These are phyloP conservation scores for Parambassis ranga DNA, from an alignment of 2,797 vertebrate genomes.

Conservation along the genomic window DNA sequence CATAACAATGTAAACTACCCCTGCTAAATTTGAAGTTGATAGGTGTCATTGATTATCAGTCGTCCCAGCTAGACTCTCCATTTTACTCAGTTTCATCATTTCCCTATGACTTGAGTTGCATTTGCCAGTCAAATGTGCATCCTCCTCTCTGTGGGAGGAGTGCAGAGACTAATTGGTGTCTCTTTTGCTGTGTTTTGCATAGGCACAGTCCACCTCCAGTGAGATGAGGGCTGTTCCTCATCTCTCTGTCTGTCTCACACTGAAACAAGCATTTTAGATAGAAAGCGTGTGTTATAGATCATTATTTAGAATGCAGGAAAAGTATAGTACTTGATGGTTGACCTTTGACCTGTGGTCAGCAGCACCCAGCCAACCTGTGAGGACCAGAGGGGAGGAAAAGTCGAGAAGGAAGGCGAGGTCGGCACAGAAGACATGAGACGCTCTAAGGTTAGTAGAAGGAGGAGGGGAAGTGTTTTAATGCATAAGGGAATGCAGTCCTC, in stretches of 20 bases:
- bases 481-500: neutral
- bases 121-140: slow-evolving; percentile 81
- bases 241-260: neutral
- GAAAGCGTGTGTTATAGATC: too few relatives aligned
- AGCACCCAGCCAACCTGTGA: slow-evolving; percentile 62
- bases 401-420: slow-evolving; percentile 19
- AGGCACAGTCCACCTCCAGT: slow-evolving; percentile 44
- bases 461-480: slow-evolving; percentile 39
- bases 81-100: slow-evolving; percentile 31
- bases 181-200: slow-evolving; percentile 66
- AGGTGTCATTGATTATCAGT: neutral
- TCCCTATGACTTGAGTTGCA: slow-evolving; percentile 51
- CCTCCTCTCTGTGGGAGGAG: slow-evolving; percentile 52
- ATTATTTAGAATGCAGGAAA: neutral
- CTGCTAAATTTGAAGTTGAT: neutral
- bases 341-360: slow-evolving; percentile 67
- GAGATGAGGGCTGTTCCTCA: slow-evolving; percentile 39
- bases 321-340: slow-evolving; percentile 10
- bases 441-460: slow-evolving; percentile 78
- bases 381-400: slow-evolving; percentile 19
- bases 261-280: too few relatives aligned
- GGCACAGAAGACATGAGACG: slow-evolving; percentile 65
- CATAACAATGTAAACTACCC: neutral
- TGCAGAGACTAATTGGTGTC: slow-evolving; percentile 11
- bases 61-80: neutral